Evolutionary conservation across 2,113 vertebrate species (phyloP), one percentile per base, ranked within the genome.

Genomic region (Casuarius casuarius): DNA sequence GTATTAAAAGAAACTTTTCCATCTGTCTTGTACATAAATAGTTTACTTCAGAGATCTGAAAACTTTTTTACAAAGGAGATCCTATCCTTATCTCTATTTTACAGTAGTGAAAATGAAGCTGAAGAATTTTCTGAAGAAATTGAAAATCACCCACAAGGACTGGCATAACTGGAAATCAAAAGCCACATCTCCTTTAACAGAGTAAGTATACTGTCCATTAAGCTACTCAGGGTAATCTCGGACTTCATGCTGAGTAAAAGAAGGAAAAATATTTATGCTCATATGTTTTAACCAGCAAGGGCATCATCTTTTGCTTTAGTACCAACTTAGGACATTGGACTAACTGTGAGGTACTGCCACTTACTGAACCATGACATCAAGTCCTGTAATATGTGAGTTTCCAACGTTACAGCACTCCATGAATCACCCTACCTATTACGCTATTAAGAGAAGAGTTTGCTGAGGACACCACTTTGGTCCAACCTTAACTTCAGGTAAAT

Each of bases 321-420:
- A 46, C 38, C 59, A 16, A 6, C 14, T 18, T 9, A 70, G 58
- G 72, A 42, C 35, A 26, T 3, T 5, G 12, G 16, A 11, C n/a
- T 67, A 20, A 6, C 21, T 51, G 1, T 71, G 77, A 54, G 73
- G 35, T n/a, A 10, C 10, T 71, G 85, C 48, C 79, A 72, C 4
- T 12, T 2, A 38, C 15, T 33, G 83, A 71, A 28, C 12, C 52
- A 2, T 33, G 92, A 83, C 87, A 62, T 11, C 52, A 63, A 81
- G 33, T 4, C 52, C 33, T 49, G 85, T 12, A 33, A 59, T 38
- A 17, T 15, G 22, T 29, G 87, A 86, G 54, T 89, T 95, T 28
- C 92, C 96, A 90, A 35, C 14, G 5, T 96, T 40, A 70, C 96
- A 91, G 92, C 87, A 73, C 58, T 23, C 5, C 3, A 4, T 94